Conservation (phyloP, 2,113 vertebrate species). For the Paralichthys olivaceus region DNA sequence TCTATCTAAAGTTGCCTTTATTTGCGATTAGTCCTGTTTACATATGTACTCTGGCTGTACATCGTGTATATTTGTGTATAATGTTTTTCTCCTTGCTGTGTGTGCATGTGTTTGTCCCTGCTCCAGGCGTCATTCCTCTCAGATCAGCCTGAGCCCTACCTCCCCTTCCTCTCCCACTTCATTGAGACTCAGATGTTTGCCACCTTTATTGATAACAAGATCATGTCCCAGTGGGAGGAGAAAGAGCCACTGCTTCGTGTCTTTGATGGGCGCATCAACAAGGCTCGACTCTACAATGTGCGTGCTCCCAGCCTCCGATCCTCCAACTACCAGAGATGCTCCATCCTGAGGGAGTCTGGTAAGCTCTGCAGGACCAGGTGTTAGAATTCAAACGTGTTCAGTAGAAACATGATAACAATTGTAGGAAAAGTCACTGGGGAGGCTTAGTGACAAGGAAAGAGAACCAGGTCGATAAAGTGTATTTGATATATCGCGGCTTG, state of each 20-base stretch:
- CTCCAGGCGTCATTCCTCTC: conserved; percentile 92
- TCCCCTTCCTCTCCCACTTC: conserved; percentile 95
- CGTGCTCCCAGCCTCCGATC: conserved; percentile 88
- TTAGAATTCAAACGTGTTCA: conserved; percentile 10
- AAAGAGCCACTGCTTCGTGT: conserved; percentile 91
- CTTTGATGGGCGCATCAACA: conserved; percentile 91
- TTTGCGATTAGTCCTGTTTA: no score
- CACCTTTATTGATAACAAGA: conserved; percentile 95
- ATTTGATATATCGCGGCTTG: no score
- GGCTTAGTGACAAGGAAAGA: no score
- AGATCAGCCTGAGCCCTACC: conserved; percentile 92
- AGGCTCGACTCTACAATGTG: conserved; percentile 88
- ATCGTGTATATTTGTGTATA: no score
- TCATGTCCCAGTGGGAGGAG: conserved; percentile 95
- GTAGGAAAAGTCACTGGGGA: no score
- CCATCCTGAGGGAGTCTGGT: conserved; percentile 91
- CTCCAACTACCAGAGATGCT: conserved; percentile 90
- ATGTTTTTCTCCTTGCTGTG: not conserved
- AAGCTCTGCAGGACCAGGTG: conserved; percentile 13
- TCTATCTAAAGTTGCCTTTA: no score
- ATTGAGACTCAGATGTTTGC: conserved; percentile 98
- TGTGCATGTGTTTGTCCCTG: no score
- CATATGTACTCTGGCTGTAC: no score
- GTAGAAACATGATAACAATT: not conserved
- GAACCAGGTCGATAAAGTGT: no score